Conservation (phyloP, 1,140 invertebrate species). For the Armadillidium nasatum region DNA sequence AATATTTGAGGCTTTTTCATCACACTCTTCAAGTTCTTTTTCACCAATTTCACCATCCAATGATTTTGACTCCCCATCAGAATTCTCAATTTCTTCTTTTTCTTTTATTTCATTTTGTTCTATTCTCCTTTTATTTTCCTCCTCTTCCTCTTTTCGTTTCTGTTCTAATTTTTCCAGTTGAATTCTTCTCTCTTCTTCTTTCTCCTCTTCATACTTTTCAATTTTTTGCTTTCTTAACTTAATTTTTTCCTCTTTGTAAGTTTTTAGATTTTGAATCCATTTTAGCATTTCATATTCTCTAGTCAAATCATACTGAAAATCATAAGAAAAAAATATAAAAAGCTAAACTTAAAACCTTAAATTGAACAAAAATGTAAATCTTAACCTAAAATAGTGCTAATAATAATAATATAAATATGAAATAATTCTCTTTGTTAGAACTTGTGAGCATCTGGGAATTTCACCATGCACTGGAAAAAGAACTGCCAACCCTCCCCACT, state of each 20-base stretch:
- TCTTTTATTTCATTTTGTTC: slow-evolving; percentile 31
- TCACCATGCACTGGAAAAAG: too few relatives aligned
- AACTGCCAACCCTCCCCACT: too few relatives aligned
- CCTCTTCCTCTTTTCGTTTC: slow-evolving; percentile 24
- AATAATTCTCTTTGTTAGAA: too few relatives aligned
- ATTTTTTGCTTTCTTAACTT: slow-evolving; percentile 14
- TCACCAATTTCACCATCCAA: slow-evolving; percentile 5
- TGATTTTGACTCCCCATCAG: not conserved
- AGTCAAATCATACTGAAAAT: too few relatives aligned
- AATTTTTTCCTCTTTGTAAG: not conserved
- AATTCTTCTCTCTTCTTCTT: slow-evolving; percentile 31
- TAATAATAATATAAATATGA: too few relatives aligned
- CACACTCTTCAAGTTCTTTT: not conserved
- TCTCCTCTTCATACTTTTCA: slow-evolving; percentile 34
- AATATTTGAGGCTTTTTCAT: not conserved
- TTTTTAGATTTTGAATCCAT: slow-evolving; percentile 24
- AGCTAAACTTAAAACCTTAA: too few relatives aligned
- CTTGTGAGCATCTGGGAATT: too few relatives aligned
- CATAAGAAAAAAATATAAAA: too few relatives aligned
- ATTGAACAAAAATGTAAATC: too few relatives aligned
- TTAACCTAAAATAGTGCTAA: too few relatives aligned
- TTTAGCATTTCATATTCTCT: slow-evolving; percentile 13
- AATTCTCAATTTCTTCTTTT: slow-evolving; percentile 27
- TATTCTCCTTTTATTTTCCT: slow-evolving; percentile 32
- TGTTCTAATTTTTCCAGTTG: slow-evolving; percentile 30